Percentiles rank a stretch among this genome's conserved stretches.
These are phyloP conservation scores for Drosophila melanosoma DNA, from an alignment of 2,888 invertebrate species.

Conservation along the genomic window DNA sequence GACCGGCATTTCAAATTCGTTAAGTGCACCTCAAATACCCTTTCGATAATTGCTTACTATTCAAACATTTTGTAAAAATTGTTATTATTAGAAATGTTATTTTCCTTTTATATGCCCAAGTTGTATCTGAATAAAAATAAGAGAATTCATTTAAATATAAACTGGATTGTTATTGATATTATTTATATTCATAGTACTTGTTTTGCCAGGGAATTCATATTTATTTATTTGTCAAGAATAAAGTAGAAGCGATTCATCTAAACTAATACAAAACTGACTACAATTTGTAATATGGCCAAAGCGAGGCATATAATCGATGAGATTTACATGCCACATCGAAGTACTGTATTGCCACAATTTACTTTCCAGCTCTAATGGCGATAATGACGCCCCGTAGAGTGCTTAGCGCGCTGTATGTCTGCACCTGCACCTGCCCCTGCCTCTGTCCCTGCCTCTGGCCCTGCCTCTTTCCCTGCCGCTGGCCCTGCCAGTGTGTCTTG, in stretches of 20 bases:
- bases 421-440: not conserved
- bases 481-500: slow-evolving; percentile 31
- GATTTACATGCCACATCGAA: slow-evolving; percentile 53
- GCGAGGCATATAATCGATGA: slow-evolving; percentile 28
- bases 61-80: not conserved
- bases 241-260: not conserved
- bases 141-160: not conserved
- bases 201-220: too few relatives aligned
- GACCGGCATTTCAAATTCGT: not conserved
- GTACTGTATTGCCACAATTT: slow-evolving; percentile 60
- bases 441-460: not conserved
- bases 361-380: slow-evolving; percentile 65
- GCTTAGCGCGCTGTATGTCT: slow-evolving; percentile 19
- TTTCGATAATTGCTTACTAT: not conserved
- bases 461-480: not conserved
- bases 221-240: too few relatives aligned
- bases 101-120: not conserved
- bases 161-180: not conserved
- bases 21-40: slow-evolving; percentile 14
- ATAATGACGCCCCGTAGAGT: slow-evolving; percentile 57
- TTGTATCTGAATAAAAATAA: not conserved
- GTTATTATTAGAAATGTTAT: not conserved
- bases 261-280: not conserved
- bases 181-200: not conserved
- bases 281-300: slow-evolving; percentile 14